These are phyloP conservation scores for Dolichotis patagonum DNA, from an alignment of 2,113 vertebrate genomes.

Conservation along the genomic window DNA sequence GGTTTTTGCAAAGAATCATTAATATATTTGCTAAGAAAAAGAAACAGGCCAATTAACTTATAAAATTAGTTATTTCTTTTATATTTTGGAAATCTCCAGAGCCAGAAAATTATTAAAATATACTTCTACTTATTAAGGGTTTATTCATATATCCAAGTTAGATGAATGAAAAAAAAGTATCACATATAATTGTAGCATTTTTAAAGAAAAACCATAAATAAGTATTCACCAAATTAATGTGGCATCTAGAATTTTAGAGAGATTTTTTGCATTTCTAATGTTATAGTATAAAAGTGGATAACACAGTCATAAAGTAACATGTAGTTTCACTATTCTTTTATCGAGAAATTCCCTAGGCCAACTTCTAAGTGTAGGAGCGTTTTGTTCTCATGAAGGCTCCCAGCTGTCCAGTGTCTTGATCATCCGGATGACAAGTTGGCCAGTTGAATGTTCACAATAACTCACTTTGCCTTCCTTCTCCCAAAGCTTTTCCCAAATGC, in stretches of 20 bases:
- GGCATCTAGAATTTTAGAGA: not conserved
- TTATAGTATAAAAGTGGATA: slow-evolving; percentile 4
- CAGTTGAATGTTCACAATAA: not conserved
- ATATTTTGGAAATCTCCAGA: not conserved
- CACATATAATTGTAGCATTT: not conserved
- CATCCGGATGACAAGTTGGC: not conserved
- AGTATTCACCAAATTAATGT: not conserved
- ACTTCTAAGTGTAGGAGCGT: slow-evolving; percentile 1
- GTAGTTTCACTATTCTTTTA: not conserved
- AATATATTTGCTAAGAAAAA: slow-evolving; percentile 18
- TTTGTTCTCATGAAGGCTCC: not conserved
- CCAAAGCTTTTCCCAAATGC: not conserved
- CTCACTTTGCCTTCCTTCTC: not conserved
- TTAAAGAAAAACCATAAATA: not conserved
- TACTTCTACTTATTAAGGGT: not conserved
- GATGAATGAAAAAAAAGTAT: not conserved
- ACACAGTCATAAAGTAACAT: not conserved
- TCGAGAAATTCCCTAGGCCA: not conserved
- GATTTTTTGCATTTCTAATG: not conserved
- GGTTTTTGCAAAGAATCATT: slow-evolving; percentile 43
- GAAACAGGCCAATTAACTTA: not conserved
- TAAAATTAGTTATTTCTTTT: slow-evolving; percentile 36
- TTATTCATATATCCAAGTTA: not conserved
- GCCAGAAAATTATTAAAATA: not conserved
- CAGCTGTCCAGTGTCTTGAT: not conserved